Percentiles rank a stretch among this genome's conserved stretches.
phyloP scores from a whole-genome alignment of 1,140 invertebrate genomes.

The Drosophila murphyi region DNA sequence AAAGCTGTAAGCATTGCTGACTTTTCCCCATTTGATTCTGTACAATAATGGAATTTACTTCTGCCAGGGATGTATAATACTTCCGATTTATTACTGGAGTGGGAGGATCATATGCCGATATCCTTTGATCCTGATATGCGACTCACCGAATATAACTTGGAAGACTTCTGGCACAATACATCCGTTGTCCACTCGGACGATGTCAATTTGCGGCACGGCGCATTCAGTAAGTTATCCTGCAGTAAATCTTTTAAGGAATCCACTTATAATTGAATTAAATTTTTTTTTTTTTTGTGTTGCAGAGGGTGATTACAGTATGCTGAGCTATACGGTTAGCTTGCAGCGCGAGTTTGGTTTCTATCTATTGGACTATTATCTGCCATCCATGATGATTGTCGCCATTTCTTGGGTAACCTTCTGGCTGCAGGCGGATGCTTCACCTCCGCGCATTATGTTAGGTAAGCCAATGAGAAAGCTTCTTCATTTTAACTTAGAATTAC shows the following conservation, averaged over 20 bases:
- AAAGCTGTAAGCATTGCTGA: constrained; percentile 88
- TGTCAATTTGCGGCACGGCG: constrained; percentile 87
- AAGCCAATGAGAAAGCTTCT: constrained; percentile 60
- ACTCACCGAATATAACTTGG: constrained; percentile 92
- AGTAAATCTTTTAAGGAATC: background rate
- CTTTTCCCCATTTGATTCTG: background rate
- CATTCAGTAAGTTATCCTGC: constrained; percentile 86
- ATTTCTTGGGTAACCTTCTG: constrained; percentile 97
- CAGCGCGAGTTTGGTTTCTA: constrained; percentile 94
- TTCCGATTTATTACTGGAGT: constrained; percentile 89
- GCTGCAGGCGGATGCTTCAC: constrained; percentile 93
- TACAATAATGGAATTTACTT: background rate
- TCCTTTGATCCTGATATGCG: constrained; percentile 91
- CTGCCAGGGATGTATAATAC: constrained; percentile 90
- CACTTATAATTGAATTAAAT: background rate
- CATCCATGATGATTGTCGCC: constrained; percentile 94
- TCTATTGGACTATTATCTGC: constrained; percentile 95
- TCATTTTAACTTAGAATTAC: background rate
- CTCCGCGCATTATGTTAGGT: constrained; percentile 92
- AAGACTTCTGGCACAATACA: constrained; percentile 89
- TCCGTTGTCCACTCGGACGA: constrained; percentile 87
- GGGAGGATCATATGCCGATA: constrained; percentile 90
- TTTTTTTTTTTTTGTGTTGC: constrained; percentile 15
- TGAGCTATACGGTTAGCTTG: constrained; percentile 91
- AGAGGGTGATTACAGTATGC: constrained; percentile 92